Percentiles rank a stretch among this genome's conserved stretches.
Evolutionary conservation across 2,888 invertebrate genomes (phyloP).

Genomic region (Melipona beecheii): DNA sequence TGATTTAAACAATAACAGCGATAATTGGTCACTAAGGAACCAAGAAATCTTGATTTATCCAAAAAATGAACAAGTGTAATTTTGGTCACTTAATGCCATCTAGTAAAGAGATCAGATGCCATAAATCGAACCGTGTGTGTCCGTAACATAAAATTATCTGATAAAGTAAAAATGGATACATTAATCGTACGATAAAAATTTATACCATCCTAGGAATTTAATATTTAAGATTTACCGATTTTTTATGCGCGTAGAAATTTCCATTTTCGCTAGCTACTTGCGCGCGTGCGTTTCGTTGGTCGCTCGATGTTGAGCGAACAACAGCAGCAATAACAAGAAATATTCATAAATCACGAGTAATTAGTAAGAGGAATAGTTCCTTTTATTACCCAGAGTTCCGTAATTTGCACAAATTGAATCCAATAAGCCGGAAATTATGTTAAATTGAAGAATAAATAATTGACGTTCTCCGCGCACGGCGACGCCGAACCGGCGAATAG

Average conservation of each 20-base stretch:
- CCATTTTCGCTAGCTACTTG: not conserved
- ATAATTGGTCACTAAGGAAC: not conserved
- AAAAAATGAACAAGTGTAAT: no score
- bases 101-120: not conserved
- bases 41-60: not conserved
- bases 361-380: not conserved
- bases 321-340: not conserved
- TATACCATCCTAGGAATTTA: not conserved
- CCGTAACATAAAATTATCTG: not conserved
- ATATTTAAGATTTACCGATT: not conserved
- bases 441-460: not conserved
- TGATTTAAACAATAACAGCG: no score
- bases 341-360: not conserved
- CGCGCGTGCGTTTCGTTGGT: not conserved
- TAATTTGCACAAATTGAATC: not conserved
- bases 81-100: not conserved
- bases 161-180: not conserved
- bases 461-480: not conserved
- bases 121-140: not conserved
- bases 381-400: not conserved
- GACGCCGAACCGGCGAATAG: not conserved
- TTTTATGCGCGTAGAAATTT: not conserved
- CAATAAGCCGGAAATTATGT: not conserved
- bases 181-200: not conserved
- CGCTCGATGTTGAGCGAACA: not conserved